Base-by-base conservation (phyloP, 1,140 invertebrate genomes). In the Drosophila orena region DNA sequence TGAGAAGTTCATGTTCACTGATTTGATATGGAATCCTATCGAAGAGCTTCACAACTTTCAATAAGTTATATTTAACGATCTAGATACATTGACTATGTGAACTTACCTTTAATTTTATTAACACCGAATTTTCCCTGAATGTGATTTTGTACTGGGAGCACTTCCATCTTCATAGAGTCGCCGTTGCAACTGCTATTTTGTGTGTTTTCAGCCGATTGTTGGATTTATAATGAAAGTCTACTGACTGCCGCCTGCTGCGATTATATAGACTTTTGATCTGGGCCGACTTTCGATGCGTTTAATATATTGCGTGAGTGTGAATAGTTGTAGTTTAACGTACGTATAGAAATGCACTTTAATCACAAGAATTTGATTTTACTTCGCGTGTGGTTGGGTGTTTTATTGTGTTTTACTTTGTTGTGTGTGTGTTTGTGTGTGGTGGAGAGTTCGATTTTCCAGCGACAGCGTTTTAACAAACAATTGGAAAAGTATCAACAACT, bases 91-190 rank as follows among this genome's bases (percentile, higher is more conserved):
- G 1, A 1, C 1, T 5, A 11, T 10, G 2, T 24, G 40, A 17
- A 90, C 91, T 91, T 61, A 92, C 91, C 91, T 92, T 92, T 92
- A 72, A 92, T 85, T 90, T 92, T 92, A 49, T 92, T 91, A 68
- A 92, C 91, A 83, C 90, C 90, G 68, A 92, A 92, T 90, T 92
- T 85, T 85, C 90, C 90, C 90, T 92, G 91, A 84, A 92, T 91
- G 58, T 92, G 91, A 92, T 92, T 92, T 92, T 92, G 91, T 79
- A 92, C 91, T 78, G 91, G 92, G 46, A 92, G 90, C 79, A 92
- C 91, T 92, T 92, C 91, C 91, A 92, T 92, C 90, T 92, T 92
- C 90, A 92, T 91, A 73, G 74, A 77, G 47, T 61, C 55, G 79
- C 53, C 50, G 64, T 61, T 52, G 27, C 15, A 50, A 50, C 40